phyloP scores from a whole-genome alignment of 2,113 vertebrate species.

The Mormyrus lacerda region DNA sequence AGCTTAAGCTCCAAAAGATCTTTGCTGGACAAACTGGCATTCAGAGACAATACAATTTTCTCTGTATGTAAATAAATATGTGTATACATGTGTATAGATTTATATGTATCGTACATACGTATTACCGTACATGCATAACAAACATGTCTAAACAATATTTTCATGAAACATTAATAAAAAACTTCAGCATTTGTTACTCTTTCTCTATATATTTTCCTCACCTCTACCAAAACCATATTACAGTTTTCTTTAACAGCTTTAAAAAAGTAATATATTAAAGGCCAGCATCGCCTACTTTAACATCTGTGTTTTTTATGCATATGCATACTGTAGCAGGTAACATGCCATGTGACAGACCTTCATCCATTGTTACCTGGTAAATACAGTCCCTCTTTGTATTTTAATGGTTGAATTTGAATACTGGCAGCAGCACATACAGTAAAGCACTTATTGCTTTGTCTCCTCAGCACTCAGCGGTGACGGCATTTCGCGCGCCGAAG shows the following conservation, averaged over 20 bases:
- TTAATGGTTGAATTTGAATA: not conserved
- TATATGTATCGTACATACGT: not conserved
- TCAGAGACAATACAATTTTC: not conserved
- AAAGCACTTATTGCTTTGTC: not conserved
- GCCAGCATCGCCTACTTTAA: not conserved
- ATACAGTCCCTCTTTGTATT: not conserved
- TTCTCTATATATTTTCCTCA: not conserved
- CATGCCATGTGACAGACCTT: not conserved
- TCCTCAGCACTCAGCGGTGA: not conserved
- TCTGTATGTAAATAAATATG: not conserved
- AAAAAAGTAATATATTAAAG: not conserved
- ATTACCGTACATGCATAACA: not conserved
- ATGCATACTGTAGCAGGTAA: not conserved
- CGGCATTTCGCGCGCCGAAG: not conserved
- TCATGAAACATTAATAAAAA: not conserved
- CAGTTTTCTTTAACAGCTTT: not conserved
- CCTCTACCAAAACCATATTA: not conserved
- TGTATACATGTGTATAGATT: not conserved
- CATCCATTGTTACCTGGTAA: not conserved
- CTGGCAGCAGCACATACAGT: not conserved
- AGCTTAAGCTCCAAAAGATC: not conserved
- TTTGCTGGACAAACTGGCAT: not conserved
- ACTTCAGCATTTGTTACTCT: not conserved
- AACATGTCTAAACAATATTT: not conserved
- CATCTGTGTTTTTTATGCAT: not conserved